Evolutionary conservation across 2,113 vertebrate species (phyloP).

Genomic region (Hoplias malabaricus): DNA sequence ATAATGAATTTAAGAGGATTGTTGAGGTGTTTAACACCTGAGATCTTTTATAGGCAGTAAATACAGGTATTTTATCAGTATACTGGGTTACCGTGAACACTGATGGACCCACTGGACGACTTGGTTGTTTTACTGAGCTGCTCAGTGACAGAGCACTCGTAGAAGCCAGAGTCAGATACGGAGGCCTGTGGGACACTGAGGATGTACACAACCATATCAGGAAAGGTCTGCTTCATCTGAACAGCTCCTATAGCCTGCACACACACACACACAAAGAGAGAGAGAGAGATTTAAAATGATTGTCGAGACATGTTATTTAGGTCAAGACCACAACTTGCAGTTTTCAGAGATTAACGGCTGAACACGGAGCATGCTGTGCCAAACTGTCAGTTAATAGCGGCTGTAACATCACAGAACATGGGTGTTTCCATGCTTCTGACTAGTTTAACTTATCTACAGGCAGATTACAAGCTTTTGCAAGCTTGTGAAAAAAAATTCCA

Average conservation of each 20-base stretch:
- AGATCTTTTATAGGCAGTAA: not conserved
- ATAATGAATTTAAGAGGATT: no score
- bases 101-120: slow-evolving; percentile 76
- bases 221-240: slow-evolving; percentile 54
- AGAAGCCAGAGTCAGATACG: slow-evolving; percentile 84
- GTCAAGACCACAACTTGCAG: no score
- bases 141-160: slow-evolving; percentile 83
- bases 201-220: slow-evolving; percentile 72
- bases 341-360: no score
- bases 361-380: no score
- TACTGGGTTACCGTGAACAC: slow-evolving; percentile 77
- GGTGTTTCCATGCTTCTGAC: not conserved
- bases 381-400: no score
- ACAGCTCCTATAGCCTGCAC: slow-evolving; percentile 65
- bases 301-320: no score
- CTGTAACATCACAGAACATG: not conserved
- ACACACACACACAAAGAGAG: not conserved
- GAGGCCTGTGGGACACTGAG: slow-evolving; percentile 80
- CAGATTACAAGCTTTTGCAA: no score
- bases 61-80: slow-evolving; percentile 45
- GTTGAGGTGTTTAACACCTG: no score
- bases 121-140: slow-evolving; percentile 70
- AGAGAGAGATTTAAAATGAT: no score
- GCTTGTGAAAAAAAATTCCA: no score
- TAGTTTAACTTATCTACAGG: no score